Conservation (phyloP, 2,113 vertebrate species). For the Hiodon tergisus region DNA sequence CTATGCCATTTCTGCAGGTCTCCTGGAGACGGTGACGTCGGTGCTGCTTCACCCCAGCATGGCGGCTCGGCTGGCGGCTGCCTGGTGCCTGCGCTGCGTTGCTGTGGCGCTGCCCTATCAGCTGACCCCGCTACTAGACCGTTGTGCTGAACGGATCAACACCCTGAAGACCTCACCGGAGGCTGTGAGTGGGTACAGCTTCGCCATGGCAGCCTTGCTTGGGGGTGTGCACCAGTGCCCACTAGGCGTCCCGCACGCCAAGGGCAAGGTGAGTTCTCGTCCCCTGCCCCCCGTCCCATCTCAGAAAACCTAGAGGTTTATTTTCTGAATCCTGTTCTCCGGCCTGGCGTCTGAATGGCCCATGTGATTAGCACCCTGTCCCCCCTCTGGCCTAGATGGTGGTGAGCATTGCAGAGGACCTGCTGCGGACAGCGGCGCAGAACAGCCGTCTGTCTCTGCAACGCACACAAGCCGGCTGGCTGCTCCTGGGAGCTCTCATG, state of each 20-base stretch:
- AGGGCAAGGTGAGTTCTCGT: conserved; percentile 81
- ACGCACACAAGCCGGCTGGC: conserved; percentile 94
- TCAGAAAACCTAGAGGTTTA: background rate
- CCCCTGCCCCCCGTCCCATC: background rate
- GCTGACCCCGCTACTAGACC: conserved; percentile 86
- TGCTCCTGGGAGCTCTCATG: conserved; percentile 96
- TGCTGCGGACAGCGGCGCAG: conserved; percentile 88
- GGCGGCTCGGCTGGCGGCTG: conserved; percentile 90
- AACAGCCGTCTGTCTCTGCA: conserved; percentile 94
- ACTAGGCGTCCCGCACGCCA: conserved; percentile 90
- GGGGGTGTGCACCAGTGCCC: conserved; percentile 96
- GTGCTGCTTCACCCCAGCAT: conserved; percentile 96
- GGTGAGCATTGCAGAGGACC: conserved; percentile 95
- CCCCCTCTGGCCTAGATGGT: conserved; percentile 71
- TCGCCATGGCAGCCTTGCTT: conserved; percentile 92
- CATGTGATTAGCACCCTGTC: background rate
- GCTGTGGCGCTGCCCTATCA: conserved; percentile 92
- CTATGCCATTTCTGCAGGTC: conserved; percentile 57
- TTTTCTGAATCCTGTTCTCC: background rate
- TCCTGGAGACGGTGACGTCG: conserved; percentile 90
- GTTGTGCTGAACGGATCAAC: conserved; percentile 92
- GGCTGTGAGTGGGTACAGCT: conserved; percentile 97
- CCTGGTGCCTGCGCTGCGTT: conserved; percentile 93
- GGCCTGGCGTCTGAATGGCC: no score
- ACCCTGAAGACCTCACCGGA: conserved; percentile 93